Evolutionary conservation across 2,888 invertebrate species (phyloP), one percentile per base, ranked within the genome.

Genomic region (Epistrophe grossulariae): DNA sequence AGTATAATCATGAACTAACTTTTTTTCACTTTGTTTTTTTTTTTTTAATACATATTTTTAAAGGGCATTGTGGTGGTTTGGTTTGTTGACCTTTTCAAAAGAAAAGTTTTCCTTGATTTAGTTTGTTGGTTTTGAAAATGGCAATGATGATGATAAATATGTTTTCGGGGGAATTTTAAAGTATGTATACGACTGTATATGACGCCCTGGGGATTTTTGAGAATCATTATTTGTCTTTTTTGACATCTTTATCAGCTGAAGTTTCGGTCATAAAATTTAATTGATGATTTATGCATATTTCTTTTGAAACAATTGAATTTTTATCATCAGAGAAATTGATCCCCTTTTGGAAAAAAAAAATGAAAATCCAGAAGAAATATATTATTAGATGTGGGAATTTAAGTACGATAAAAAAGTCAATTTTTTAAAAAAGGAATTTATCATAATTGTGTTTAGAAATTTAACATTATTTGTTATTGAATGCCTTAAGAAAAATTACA

Each of bases 51-150:
- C 59, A 68, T 77, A 72, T 68, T 77, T 85, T 81, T 66, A 48
- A 55, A 70, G 70, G 76, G 76, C 87, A 83, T 57, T 76, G 50
- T 73, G 79, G 72, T 87, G 83, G 66, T 70, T 52, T 70, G 52
- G 70, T 70, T 70, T 70, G 70, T 70, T 70, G 70, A 70, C 70
- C 70, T 70, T 70, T 70, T 70, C 24, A 40, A 40, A 40, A 52
- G 40, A 55, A 70, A 70, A 70, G 40, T 52, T 55, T 70, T 70
- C 40, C 70, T 52, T 70, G 38, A 55, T 70, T 68, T 52, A 50
- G 31, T 52, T 68, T 50, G n/a, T 52, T 70, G 40, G 70, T 24
- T 60, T 62, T 38, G 52, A n/a, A 52, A 70, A 55, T 40, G 24
- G 40, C n/a, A 52, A 24, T 68, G 24, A 52, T 52, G 38, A 68